Conservation (phyloP, 2,113 vertebrate genomes). For the Mus musculus region DNA sequence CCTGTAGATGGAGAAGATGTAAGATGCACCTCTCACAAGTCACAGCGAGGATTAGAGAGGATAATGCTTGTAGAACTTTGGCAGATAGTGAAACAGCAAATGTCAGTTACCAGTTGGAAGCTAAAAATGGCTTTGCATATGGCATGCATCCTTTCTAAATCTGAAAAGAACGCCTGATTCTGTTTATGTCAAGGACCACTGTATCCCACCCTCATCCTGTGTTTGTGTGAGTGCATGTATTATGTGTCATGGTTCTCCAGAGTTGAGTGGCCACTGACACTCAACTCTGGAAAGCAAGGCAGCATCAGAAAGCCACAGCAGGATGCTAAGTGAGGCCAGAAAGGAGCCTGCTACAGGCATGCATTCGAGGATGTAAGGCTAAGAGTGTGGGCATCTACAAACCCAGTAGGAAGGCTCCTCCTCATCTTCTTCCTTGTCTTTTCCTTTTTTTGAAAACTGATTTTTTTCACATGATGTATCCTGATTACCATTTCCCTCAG, state of each 20-base stretch:
- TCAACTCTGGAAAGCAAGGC: neutral
- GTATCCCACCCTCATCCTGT: neutral
- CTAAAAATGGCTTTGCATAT: slow-evolving; percentile 72
- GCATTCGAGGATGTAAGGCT: neutral
- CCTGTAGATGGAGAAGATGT: neutral
- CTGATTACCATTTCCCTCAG: neutral
- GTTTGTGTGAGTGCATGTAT: neutral
- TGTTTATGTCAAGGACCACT: slow-evolving; percentile 58
- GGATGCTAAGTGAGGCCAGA: neutral
- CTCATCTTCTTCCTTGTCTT: neutral
- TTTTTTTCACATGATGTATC: neutral
- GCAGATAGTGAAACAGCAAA: slow-evolving; percentile 72
- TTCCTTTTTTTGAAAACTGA: neutral
- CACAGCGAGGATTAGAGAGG: slow-evolving; percentile 3
- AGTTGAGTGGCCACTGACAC: neutral
- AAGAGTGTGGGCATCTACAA: neutral
- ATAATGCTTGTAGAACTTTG: slow-evolving; percentile 41
- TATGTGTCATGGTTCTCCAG: neutral
- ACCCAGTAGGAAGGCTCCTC: neutral
- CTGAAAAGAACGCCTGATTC: slow-evolving; percentile 67
- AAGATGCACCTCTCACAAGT: neutral
- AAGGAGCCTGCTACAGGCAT: neutral
- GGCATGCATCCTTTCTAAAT: slow-evolving; percentile 64
- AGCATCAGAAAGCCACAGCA: rapidly evolving
- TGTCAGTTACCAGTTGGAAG: slow-evolving; percentile 79